Percentiles rank a stretch among this genome's conserved stretches.
Conservation (phyloP, 64 coral and sea anemone genomes). For the Platygyra sinensis region DNA sequence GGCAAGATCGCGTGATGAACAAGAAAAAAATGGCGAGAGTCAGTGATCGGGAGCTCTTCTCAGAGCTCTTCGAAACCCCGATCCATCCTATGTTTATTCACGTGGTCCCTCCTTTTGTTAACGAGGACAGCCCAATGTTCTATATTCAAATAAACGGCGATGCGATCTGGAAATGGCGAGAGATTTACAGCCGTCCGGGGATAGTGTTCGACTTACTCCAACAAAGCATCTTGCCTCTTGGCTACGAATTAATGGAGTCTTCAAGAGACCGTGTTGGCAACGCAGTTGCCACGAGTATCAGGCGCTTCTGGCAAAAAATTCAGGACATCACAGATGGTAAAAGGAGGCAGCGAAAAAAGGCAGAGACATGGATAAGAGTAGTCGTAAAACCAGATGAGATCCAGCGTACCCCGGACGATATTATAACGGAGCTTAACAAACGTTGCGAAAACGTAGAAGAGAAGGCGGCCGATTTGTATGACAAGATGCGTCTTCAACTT, state of each 20-base stretch:
- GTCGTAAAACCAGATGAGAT: too few relatives aligned
- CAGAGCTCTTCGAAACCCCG: too few relatives aligned
- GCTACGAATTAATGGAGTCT: slow-evolving; percentile 14
- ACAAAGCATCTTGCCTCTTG: not conserved
- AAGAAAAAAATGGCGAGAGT: too few relatives aligned
- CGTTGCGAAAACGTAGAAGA: not conserved
- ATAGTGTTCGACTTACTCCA: not conserved
- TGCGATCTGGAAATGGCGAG: slow-evolving; percentile 15
- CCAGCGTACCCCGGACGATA: too few relatives aligned
- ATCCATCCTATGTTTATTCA: too few relatives aligned
- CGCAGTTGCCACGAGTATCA: not conserved
- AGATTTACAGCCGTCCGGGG: not conserved
- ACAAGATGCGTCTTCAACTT: not conserved
- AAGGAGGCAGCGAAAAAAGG: too few relatives aligned
- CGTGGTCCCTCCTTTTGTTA: not conserved
- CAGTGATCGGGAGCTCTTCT: too few relatives aligned
- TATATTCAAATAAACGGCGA: slow-evolving; percentile 21
- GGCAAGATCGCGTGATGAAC: too few relatives aligned
- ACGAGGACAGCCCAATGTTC: not conserved
- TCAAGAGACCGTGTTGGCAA: not conserved
- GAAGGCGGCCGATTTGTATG: not conserved
- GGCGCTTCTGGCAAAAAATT: not conserved
- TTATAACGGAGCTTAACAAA: too few relatives aligned
- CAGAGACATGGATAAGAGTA: too few relatives aligned
- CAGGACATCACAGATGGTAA: not conserved